Conservation (phyloP, 2,888 invertebrate genomes). For the Megaustenia siamemsis region DNA sequence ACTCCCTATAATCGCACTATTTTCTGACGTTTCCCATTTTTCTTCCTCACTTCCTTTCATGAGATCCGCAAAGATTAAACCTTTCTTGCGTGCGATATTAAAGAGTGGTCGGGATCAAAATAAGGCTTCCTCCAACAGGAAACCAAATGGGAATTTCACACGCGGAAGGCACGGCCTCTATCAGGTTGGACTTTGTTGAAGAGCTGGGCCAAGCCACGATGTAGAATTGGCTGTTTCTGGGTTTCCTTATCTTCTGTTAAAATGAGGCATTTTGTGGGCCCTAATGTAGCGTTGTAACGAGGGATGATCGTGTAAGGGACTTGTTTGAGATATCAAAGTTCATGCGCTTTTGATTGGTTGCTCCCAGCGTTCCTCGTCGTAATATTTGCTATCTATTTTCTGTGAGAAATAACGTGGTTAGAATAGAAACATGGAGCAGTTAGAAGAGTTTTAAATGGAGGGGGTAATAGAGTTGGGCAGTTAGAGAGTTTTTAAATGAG, state of each 20-base stretch:
- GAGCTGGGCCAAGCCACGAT: neutral
- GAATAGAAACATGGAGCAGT: too few species aligned
- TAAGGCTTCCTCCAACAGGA: neutral
- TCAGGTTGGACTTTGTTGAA: neutral
- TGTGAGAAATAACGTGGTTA: too few species aligned
- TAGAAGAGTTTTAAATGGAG: too few species aligned
- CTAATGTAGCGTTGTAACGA: too few species aligned
- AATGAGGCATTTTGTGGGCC: neutral
- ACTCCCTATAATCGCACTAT: neutral
- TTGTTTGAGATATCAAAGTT: too few species aligned
- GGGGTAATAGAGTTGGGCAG: too few species aligned
- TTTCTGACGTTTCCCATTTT: neutral
- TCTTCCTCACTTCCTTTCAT: neutral
- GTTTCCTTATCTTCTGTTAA: neutral
- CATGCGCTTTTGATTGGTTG: too few species aligned
- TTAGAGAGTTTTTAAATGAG: too few species aligned
- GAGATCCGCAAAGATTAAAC: constrained; percentile 18
- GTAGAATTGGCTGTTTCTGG: neutral
- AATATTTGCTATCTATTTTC: too few species aligned
- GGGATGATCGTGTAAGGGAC: too few species aligned
- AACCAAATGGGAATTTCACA: constrained; percentile 22
- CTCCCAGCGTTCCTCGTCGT: too few species aligned
- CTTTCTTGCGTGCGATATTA: neutral
- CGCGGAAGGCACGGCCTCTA: constrained; percentile 2
- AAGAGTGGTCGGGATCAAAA: constrained; percentile 7